These are phyloP conservation scores for Cataglyphis livida DNA, from an alignment of 2,888 invertebrate species.

Conservation along the genomic window DNA sequence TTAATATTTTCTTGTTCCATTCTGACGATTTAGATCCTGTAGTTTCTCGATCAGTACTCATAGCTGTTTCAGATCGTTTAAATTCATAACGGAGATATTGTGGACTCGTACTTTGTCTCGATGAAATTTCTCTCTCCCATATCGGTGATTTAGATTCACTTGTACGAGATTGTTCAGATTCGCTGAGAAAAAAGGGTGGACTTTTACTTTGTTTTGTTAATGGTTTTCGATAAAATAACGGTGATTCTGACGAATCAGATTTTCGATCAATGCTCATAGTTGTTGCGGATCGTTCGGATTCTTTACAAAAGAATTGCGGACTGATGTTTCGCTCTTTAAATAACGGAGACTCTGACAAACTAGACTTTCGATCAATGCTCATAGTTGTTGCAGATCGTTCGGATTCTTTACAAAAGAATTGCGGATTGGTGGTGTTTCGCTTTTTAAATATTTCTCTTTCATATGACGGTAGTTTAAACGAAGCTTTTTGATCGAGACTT, in stretches of 20 bases:
- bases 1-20: background rate
- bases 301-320: conserved; percentile 46
- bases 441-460: conserved; percentile 2
- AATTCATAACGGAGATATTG: background rate
- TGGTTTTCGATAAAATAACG: conserved; percentile 25
- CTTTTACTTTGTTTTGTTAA: background rate
- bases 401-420: conserved; percentile 47
- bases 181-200: conserved; percentile 3
- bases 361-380: background rate
- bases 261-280: background rate
- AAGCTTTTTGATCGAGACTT: background rate
- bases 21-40: background rate
- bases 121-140: background rate
- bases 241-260: background rate
- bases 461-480: background rate
- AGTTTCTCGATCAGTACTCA: background rate
- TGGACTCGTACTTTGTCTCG: conserved; percentile 2
- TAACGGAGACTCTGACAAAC: background rate
- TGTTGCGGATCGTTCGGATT: conserved; percentile 30
- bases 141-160: background rate
- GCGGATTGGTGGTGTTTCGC: conserved; percentile 20
- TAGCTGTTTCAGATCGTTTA: background rate
- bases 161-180: conserved; percentile 1
- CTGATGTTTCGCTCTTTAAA: conserved; percentile 4
- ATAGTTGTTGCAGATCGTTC: conserved; percentile 12